Evolutionary conservation across 1,140 invertebrate genomes (phyloP).

Genomic region (Brachionus sp.): DNA sequence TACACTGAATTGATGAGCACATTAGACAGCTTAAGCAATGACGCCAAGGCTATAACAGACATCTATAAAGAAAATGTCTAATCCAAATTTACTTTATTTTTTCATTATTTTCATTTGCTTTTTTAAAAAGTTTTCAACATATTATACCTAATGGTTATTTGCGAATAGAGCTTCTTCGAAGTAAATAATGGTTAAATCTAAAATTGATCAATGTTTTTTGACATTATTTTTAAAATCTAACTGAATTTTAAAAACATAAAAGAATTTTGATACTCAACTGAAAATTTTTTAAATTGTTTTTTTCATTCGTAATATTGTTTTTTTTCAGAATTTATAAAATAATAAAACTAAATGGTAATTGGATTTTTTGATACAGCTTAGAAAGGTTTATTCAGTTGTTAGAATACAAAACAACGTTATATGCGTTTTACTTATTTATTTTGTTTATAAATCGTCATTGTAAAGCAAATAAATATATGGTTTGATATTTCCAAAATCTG

Average conservation of each 20-base stretch:
- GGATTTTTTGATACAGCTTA: background rate
- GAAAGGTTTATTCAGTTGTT: background rate
- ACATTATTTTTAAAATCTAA: no score
- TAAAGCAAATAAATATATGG: background rate
- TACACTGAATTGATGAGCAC: constrained; percentile 35
- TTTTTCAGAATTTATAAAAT: background rate
- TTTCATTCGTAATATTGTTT: background rate
- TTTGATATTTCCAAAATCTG: background rate
- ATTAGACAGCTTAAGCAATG: constrained; percentile 18
- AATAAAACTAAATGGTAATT: constrained; percentile 2
- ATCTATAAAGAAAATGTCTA: constrained; percentile 45
- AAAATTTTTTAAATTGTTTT: background rate
- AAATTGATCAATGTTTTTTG: no score
- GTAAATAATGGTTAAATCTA: no score
- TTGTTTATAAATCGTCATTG: constrained; percentile 9
- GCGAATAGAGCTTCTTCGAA: no score
- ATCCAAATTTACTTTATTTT: background rate
- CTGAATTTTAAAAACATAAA: no score
- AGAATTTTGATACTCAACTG: no score
- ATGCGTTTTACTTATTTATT: background rate
- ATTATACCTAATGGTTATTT: no score
- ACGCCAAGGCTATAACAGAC: constrained; percentile 23
- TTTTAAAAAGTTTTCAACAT: background rate
- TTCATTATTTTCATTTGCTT: background rate
- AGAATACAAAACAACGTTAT: background rate